Percentiles rank a stretch among this genome's conserved stretches.
phyloP scores from a whole-genome alignment of 2,113 vertebrate genomes.

The Tyrannus savana region DNA sequence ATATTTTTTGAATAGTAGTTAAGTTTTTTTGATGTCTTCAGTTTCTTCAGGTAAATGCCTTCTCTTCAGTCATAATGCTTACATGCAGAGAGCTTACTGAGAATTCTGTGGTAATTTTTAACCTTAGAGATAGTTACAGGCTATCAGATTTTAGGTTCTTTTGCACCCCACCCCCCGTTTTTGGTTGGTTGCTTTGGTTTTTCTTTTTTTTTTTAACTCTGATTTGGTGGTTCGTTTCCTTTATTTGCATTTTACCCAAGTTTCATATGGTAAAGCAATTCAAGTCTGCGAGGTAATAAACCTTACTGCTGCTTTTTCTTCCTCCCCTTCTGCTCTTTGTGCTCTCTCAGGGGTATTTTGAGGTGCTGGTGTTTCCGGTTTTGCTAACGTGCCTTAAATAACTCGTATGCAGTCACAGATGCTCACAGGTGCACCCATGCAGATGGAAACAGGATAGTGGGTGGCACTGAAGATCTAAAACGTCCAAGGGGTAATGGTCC shows the following conservation, averaged over 20 bases:
- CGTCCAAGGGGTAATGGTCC: not conserved
- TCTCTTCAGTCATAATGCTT: not conserved
- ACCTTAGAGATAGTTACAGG: not conserved
- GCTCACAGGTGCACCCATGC: not conserved
- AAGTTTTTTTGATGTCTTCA: not conserved
- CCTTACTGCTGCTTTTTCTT: not conserved
- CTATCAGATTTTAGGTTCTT: not conserved
- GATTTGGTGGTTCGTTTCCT: not conserved
- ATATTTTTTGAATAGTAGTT: not conserved
- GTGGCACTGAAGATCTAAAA: not conserved
- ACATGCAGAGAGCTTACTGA: not conserved
- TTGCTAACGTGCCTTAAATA: not conserved
- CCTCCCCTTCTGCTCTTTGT: not conserved
- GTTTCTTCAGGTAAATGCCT: not conserved
- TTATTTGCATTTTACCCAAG: not conserved
- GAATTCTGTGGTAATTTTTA: not conserved
- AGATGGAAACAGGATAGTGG: not conserved
- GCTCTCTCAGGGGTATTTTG: not conserved
- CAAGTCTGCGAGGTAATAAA: not conserved
- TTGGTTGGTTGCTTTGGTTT: not conserved
- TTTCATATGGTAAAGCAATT: not conserved
- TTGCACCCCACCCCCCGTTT: accelerated
- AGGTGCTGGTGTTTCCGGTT: not conserved
- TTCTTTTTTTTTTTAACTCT: not conserved
- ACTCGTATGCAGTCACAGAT: accelerated